Evolutionary conservation across 2,888 invertebrate species (phyloP).

Genomic region (Leptopilina myrica): DNA sequence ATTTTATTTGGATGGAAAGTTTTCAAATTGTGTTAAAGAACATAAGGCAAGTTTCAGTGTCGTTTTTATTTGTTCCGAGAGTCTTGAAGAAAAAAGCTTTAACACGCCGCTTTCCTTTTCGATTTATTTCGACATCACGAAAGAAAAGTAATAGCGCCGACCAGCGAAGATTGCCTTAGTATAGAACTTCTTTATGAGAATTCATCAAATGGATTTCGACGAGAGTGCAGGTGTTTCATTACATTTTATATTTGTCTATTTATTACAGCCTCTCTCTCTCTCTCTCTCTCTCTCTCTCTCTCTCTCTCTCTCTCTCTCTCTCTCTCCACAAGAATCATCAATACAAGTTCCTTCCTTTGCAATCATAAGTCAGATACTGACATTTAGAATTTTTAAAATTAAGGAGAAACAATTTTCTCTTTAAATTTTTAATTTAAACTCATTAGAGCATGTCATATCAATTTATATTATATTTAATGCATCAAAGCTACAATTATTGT

Average conservation of each 20-base stretch:
- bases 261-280: background rate
- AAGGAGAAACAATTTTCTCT: too few relatives aligned
- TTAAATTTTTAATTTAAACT: too few relatives aligned
- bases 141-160: conserved; percentile 38
- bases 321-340: background rate
- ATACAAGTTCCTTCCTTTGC: background rate
- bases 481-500: too few relatives aligned
- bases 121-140: conserved; percentile 36
- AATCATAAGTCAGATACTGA: background rate
- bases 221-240: conserved; percentile 37
- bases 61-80: conserved; percentile 11
- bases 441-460: too few relatives aligned
- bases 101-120: conserved; percentile 35
- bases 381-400: too few relatives aligned
- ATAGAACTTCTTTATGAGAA: conserved; percentile 40
- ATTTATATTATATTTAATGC: too few relatives aligned
- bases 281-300: too few relatives aligned
- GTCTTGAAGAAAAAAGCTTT: conserved; percentile 6
- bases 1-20: background rate
- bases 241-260: conserved; percentile 21
- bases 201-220: conserved; percentile 40
- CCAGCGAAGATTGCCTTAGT: conserved; percentile 36
- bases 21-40: conserved; percentile 3
- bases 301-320: too few relatives aligned
- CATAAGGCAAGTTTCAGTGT: conserved; percentile 24